Evolutionary conservation across 2,113 vertebrate species (phyloP), one percentile per base, ranked within the genome.

Genomic region (Chloropsis cyanopogon): DNA sequence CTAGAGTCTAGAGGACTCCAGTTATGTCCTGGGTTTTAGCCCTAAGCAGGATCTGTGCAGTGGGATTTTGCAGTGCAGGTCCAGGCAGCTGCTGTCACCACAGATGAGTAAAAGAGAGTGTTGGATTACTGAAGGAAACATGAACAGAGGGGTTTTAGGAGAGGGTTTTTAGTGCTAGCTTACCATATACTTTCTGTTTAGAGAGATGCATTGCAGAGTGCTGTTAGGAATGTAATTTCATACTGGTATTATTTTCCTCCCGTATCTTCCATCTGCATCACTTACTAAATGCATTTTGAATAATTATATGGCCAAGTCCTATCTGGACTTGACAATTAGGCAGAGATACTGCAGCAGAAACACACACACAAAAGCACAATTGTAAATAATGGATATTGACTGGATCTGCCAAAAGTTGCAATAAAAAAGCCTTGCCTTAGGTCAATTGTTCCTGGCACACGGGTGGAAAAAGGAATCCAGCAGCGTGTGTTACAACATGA

Each of bases 371-470:
- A n/a, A 73, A 39, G 14, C 35, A 3, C 71, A 60, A 86, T 91
- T 77, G 46, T 89, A 89, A 95, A 71, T 88, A 88, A 90, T 91
- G 68, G 73, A 41, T 90, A 85, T 84, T 82, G 91, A 57, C 81
- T 79, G 50, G 14, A 61, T 87, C 93, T 95, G 81, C 94, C 89
- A 95, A 82, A 95, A 86, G 64, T 76, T 92, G 42, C 60, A 86
- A 56, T 96, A 68, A 77, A 76, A 91, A 83, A 60, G 46, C 80
- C 61, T 92, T 93, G 75, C 87, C 73, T 91, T 63, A 47, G 70
- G 91, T 86, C 89, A 85, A 21, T 91, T 92, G 65, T 91, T 95
- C 42, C 61, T 95, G 94, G 93, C 89, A 77, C 80, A 42, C 28
- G 72, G 87, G 73, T 88, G 63, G 50, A 60, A 73, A 86, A 84